Conservation (phyloP, 2,888 invertebrate species). For the Agonum fuliginosum region DNA sequence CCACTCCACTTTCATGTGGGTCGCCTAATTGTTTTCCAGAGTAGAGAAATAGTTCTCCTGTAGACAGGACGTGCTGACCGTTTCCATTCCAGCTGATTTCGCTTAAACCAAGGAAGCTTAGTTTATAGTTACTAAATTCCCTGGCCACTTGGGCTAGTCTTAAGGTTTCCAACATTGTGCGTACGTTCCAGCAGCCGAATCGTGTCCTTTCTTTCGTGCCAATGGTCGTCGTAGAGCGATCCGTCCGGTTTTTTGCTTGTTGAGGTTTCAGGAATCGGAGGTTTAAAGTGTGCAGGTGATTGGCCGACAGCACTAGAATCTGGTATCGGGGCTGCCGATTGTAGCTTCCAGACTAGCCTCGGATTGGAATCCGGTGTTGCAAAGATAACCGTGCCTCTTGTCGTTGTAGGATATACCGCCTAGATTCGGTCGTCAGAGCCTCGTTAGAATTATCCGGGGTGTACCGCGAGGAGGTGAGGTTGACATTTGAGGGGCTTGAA, state of each 20-base stretch:
- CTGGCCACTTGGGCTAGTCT: not conserved
- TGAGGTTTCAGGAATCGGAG: slow-evolving; percentile 10
- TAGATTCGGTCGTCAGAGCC: not conserved
- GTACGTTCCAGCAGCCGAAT: not conserved
- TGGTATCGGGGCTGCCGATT: slow-evolving; percentile 5
- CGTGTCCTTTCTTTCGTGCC: slow-evolving; percentile 4
- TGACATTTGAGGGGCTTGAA: not conserved
- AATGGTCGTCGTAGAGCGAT: not conserved
- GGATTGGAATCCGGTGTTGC: not conserved
- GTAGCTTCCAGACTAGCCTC: not conserved
- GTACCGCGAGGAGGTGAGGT: slow-evolving; percentile 14
- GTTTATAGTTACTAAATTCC: not conserved
- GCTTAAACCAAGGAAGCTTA: not conserved
- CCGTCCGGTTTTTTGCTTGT: slow-evolving; percentile 6
- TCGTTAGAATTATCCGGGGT: slow-evolving; percentile 7
- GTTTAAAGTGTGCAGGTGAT: not conserved
- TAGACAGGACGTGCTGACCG: not conserved
- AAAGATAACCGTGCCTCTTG: not conserved
- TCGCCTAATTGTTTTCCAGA: not conserved
- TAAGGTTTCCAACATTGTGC: not conserved
- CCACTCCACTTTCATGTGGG: not conserved
- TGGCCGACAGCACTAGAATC: not conserved
- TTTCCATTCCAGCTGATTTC: not conserved
- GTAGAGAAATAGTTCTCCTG: not conserved
- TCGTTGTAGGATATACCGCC: slow-evolving; percentile 7